Conservation (phyloP, 2,888 invertebrate species). For the Dryomyza anilis region DNA sequence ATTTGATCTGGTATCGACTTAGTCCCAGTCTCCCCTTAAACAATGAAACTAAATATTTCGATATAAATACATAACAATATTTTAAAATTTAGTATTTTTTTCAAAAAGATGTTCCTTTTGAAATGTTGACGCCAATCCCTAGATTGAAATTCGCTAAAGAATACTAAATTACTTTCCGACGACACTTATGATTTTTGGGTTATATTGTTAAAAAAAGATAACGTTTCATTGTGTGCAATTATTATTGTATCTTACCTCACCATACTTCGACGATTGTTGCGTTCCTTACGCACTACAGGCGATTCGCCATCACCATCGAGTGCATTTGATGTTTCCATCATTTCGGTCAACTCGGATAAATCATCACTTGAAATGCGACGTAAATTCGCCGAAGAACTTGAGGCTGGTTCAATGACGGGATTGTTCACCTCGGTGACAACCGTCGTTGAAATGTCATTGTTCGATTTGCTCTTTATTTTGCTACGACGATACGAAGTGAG, state of each 20-base stretch:
- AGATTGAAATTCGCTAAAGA: too few species aligned
- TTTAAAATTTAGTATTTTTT: too few species aligned
- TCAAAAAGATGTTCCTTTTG: too few species aligned
- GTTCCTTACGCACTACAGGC: slow-evolving; percentile 54
- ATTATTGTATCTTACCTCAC: slow-evolving; percentile 52
- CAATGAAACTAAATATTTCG: too few species aligned
- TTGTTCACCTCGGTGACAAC: slow-evolving; percentile 39
- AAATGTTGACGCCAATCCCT: too few species aligned
- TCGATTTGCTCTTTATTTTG: slow-evolving; percentile 57
- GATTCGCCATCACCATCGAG: slow-evolving; percentile 34
- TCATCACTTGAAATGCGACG: slow-evolving; percentile 40
- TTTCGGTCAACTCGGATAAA: slow-evolving; percentile 46
- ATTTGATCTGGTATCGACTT: too few species aligned
- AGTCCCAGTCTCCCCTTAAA: too few species aligned
- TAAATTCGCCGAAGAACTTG: slow-evolving; percentile 29
- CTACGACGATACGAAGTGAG: slow-evolving; percentile 58
- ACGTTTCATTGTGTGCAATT: too few species aligned
- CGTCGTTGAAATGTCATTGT: slow-evolving; percentile 53
- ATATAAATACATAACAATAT: too few species aligned
- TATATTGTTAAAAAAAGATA: too few species aligned
- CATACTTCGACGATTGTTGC: slow-evolving; percentile 57
- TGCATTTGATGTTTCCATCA: slow-evolving; percentile 43
- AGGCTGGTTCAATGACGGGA: slow-evolving; percentile 23
- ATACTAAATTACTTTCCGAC: too few species aligned
- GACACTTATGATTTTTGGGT: too few species aligned